phyloP scores from a whole-genome alignment of 2,888 invertebrate genomes.

The Lathronympha strigana region DNA sequence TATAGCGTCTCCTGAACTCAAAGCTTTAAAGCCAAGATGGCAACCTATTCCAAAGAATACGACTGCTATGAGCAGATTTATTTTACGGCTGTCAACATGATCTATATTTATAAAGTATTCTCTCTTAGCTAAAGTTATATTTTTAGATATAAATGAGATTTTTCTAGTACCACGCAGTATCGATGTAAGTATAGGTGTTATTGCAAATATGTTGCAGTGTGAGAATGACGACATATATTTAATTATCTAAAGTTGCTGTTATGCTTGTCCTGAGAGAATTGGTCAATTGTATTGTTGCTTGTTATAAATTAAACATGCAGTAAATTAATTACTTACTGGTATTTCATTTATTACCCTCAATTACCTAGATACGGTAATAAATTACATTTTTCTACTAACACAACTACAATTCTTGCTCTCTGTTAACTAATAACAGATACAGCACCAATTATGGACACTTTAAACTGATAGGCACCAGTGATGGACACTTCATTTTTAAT shows the following conservation, averaged over 20 bases:
- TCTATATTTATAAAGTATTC: slow-evolving; percentile 34
- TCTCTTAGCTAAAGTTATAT: slow-evolving; percentile 32
- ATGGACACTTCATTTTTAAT: too few relatives aligned
- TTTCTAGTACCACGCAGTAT: slow-evolving; percentile 24
- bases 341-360: slow-evolving; percentile 20
- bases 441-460: too few relatives aligned
- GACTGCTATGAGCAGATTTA: slow-evolving; percentile 33
- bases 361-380: too few relatives aligned
- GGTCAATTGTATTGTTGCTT: slow-evolving; percentile 39
- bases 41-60: slow-evolving; percentile 42
- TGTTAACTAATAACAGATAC: not conserved
- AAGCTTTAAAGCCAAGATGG: slow-evolving; percentile 52
- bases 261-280: slow-evolving; percentile 32
- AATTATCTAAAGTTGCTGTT: slow-evolving; percentile 25
- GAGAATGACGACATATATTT: slow-evolving; percentile 24
- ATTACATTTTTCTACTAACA: too few relatives aligned
- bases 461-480: too few relatives aligned
- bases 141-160: slow-evolving; percentile 34
- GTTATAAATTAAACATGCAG: slow-evolving; percentile 35
- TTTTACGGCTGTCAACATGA: slow-evolving; percentile 26
- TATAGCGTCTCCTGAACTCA: slow-evolving; percentile 60
- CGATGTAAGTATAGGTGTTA: slow-evolving; percentile 26
- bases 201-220: slow-evolving; percentile 25
- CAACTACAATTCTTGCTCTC: not conserved
- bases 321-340: slow-evolving; percentile 5